Conservation (phyloP, 2,888 invertebrate species). For the Limnephilus marmoratus region DNA sequence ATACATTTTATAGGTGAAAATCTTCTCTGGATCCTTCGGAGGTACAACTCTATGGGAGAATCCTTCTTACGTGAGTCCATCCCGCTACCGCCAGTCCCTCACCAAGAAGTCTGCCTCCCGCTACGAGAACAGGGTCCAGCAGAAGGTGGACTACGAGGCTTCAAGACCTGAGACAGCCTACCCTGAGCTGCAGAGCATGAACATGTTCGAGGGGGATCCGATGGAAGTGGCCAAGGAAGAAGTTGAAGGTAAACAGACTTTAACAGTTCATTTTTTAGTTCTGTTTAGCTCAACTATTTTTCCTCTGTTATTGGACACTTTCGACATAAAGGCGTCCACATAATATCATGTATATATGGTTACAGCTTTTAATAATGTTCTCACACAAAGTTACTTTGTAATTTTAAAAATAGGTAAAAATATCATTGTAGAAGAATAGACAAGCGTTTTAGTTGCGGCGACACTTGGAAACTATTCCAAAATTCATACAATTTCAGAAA, state of each 20-base stretch:
- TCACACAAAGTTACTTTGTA: too few species aligned
- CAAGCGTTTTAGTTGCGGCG: too few species aligned
- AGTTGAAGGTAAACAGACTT: conserved; percentile 71
- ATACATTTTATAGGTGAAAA: conserved; percentile 82
- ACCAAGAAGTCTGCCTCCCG: conserved; percentile 83
- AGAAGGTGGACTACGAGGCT: conserved; percentile 86
- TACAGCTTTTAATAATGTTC: background rate
- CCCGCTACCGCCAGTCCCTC: conserved; percentile 86
- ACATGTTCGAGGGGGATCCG: conserved; percentile 84
- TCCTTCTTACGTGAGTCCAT: conserved; percentile 92
- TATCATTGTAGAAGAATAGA: too few species aligned
- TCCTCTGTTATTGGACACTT: background rate
- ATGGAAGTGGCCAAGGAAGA: conserved; percentile 79
- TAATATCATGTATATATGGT: background rate
- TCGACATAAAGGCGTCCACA: background rate
- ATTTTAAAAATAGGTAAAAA: too few species aligned
- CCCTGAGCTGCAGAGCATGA: conserved; percentile 83
- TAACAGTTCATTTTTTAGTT: background rate
- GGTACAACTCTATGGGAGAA: conserved; percentile 96
- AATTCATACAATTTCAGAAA: too few species aligned
- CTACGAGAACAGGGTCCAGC: conserved; percentile 88
- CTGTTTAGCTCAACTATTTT: background rate
- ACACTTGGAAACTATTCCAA: too few species aligned
- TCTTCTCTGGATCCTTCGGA: conserved; percentile 96
- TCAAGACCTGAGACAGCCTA: conserved; percentile 86